Conservation (phyloP, 2,797 vertebrate species). For the Enteromius thamalakanensis region DNA sequence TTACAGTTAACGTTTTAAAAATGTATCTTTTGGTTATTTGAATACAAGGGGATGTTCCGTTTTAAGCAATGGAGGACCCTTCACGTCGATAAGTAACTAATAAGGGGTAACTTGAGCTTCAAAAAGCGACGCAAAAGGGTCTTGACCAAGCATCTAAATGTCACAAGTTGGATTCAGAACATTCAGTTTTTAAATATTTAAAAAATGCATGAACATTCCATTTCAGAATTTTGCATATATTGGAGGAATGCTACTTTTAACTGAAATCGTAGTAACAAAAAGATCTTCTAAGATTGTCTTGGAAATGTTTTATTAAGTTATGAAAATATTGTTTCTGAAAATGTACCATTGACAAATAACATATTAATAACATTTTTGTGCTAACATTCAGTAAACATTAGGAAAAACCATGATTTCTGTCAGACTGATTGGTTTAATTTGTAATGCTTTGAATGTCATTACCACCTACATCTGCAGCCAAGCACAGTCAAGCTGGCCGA, state of each 20-base stretch:
- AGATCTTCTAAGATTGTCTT: not conserved
- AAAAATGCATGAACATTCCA: not conserved
- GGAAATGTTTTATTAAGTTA: not conserved
- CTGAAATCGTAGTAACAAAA: not conserved
- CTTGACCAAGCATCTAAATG: no score
- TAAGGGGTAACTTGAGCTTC: no score
- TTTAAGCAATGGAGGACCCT: not conserved
- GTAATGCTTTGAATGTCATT: constrained; percentile 21
- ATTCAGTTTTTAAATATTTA: not conserved
- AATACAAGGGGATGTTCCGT: not conserved
- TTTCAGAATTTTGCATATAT: not conserved
- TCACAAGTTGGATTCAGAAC: not conserved
- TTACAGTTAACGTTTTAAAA: not conserved
- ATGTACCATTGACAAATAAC: no score
- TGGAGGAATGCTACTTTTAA: not conserved
- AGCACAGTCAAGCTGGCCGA: constrained; percentile 27
- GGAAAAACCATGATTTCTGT: not conserved
- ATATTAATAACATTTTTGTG: no score
- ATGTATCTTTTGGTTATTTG: not conserved
- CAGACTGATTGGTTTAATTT: constrained; percentile 17
- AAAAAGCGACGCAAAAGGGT: no score
- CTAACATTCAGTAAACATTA: not conserved
- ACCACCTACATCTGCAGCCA: constrained; percentile 17
- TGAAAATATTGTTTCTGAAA: not conserved
- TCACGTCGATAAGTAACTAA: no score